These are phyloP conservation scores for Xanthorhoe spadicearia DNA, from an alignment of 2,888 invertebrate species.

Conservation along the genomic window DNA sequence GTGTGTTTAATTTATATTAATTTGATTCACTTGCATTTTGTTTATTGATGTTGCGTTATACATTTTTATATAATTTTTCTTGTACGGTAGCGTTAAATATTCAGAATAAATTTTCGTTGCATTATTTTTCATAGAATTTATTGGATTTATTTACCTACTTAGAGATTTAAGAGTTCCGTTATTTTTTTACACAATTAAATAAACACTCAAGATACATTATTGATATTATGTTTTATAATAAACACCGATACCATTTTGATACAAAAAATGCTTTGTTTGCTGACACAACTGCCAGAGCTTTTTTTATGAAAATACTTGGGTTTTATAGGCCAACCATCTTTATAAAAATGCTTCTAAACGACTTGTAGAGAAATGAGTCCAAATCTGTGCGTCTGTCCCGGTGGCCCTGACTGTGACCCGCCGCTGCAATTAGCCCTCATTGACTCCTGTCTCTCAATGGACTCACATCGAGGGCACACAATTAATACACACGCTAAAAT, in stretches of 20 bases:
- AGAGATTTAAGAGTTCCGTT: neutral
- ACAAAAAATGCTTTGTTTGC: too few relatives aligned
- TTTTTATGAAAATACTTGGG: too few relatives aligned
- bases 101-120: neutral
- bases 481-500: neutral
- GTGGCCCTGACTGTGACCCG: slow-evolving; percentile 15
- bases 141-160: neutral
- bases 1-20: neutral
- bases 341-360: too few relatives aligned
- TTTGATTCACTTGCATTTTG: slow-evolving; percentile 4
- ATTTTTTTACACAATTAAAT: slow-evolving; percentile 1
- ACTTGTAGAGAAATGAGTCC: slow-evolving; percentile 6
- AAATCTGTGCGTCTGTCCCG: slow-evolving; percentile 9
- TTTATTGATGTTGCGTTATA: slow-evolving; percentile 1
- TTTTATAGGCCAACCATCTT: too few relatives aligned
- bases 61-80: neutral
- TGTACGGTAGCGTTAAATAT: neutral
- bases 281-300: too few relatives aligned
- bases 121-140: neutral
- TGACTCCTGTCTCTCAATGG: slow-evolving; percentile 23
- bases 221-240: too few relatives aligned
- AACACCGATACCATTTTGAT: too few relatives aligned
- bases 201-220: too few relatives aligned
- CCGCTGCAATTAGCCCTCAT: slow-evolving; percentile 25
- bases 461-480: slow-evolving; percentile 13